A percentile compares a stretch with the other conserved stretches of the same genome.
phyloP scores from a whole-genome alignment of 2,888 invertebrate species.

The Epinotia demarniana region DNA sequence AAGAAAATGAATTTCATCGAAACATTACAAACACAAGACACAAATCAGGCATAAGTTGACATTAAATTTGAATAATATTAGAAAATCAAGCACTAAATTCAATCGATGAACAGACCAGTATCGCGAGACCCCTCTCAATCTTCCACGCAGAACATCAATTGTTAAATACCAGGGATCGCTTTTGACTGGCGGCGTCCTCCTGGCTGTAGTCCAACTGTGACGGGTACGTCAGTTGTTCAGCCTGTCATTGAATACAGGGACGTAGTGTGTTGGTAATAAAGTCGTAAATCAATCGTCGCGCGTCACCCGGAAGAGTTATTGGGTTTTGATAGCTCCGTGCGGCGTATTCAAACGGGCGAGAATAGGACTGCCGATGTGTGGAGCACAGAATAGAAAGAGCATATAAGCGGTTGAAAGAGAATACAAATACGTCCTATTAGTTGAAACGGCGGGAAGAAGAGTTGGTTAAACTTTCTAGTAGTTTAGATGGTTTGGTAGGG shows the following conservation, averaged over 20 bases:
- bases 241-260: slow-evolving; percentile 51
- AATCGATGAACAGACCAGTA: slow-evolving; percentile 21
- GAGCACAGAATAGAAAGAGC: slow-evolving; percentile 5
- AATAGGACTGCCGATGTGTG: slow-evolving; percentile 26
- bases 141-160: not conserved
- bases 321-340: slow-evolving; percentile 59
- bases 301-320: slow-evolving; percentile 55
- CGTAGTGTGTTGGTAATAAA: slow-evolving; percentile 55
- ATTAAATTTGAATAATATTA: slow-evolving; percentile 44
- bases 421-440: not conserved
- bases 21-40: slow-evolving; percentile 33
- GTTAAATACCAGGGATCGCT: slow-evolving; percentile 47
- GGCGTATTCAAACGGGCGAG: slow-evolving; percentile 50
- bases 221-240: slow-evolving; percentile 53
- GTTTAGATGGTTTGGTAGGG: not conserved
- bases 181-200: slow-evolving; percentile 51
- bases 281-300: slow-evolving; percentile 56
- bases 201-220: slow-evolving; percentile 59
- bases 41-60: slow-evolving; percentile 44
- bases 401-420: not conserved
- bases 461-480: not conserved
- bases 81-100: slow-evolving; percentile 41
- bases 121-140: not conserved
- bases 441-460: too few relatives aligned
- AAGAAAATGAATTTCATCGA: not conserved